Conservation (phyloP, 2,888 invertebrate genomes). For the Lasiommata megera region DNA sequence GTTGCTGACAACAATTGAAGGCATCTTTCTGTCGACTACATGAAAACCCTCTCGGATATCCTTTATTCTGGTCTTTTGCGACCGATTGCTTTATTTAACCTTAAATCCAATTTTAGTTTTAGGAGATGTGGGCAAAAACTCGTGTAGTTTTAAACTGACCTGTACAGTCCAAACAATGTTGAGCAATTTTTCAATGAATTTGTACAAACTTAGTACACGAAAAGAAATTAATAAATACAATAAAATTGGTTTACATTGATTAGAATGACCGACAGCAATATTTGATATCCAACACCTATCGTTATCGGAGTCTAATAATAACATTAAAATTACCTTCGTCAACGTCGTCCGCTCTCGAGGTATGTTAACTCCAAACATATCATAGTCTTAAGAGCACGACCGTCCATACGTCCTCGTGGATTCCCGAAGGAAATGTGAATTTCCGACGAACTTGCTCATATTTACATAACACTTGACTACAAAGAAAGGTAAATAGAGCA, state of each 20-base stretch:
- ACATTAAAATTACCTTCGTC: slow-evolving; percentile 7
- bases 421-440: slow-evolving; percentile 72
- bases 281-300: background rate
- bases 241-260: background rate
- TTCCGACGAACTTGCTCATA: slow-evolving; percentile 71
- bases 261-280: background rate
- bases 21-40: too few species aligned
- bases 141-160: too few species aligned
- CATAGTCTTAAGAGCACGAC: slow-evolving; percentile 37
- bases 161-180: too few species aligned
- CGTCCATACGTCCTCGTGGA: slow-evolving; percentile 49
- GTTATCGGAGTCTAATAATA: background rate
- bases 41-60: too few species aligned
- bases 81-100: too few species aligned
- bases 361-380: slow-evolving; percentile 35
- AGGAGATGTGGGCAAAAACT: too few species aligned
- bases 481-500: slow-evolving; percentile 78
- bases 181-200: too few species aligned
- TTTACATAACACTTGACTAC: slow-evolving; percentile 80
- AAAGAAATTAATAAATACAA: too few species aligned
- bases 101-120: too few species aligned
- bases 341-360: slow-evolving; percentile 22
- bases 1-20: too few species aligned
- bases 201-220: too few species aligned
- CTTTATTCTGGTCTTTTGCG: too few species aligned